Evolutionary conservation across 2,888 invertebrate genomes (phyloP).

Genomic region (Sclerodermus sp.): DNA sequence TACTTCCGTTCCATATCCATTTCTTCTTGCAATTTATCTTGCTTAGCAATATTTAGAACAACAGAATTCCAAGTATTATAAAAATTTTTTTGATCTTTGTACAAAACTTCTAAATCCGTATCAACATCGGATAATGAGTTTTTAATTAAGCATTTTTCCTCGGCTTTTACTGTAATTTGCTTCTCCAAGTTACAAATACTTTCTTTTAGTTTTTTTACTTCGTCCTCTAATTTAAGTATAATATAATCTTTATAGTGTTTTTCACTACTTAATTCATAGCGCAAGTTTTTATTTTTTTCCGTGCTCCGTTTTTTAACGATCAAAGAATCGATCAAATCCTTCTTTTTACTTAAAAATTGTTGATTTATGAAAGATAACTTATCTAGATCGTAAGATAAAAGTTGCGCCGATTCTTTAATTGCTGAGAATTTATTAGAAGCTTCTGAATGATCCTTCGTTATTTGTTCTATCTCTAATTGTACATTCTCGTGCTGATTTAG

Average conservation of each 20-base stretch:
- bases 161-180: constrained; percentile 68
- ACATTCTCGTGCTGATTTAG: constrained; percentile 61
- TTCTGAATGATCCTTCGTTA: constrained; percentile 59
- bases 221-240: constrained; percentile 69
- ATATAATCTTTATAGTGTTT: constrained; percentile 64
- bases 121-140: constrained; percentile 70
- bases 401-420: constrained; percentile 34
- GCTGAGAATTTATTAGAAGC: constrained; percentile 59
- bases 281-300: constrained; percentile 59
- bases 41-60: constrained; percentile 68
- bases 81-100: constrained; percentile 70
- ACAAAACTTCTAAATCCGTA: constrained; percentile 72
- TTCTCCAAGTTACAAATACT: constrained; percentile 67
- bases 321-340: constrained; percentile 66
- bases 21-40: constrained; percentile 69
- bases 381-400: constrained; percentile 60
- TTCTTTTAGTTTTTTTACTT: constrained; percentile 71
- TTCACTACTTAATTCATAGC: constrained; percentile 52
- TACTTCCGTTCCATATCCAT: constrained; percentile 66
- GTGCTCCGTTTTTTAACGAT: constrained; percentile 67
- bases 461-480: constrained; percentile 58
- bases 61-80: constrained; percentile 76
- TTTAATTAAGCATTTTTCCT: constrained; percentile 64
- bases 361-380: constrained; percentile 62
- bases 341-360: constrained; percentile 67